A percentile compares a stretch with the other conserved stretches of the same genome.
phyloP scores from a whole-genome alignment of 2,888 invertebrate genomes.

The Cheilosia variabilis region DNA sequence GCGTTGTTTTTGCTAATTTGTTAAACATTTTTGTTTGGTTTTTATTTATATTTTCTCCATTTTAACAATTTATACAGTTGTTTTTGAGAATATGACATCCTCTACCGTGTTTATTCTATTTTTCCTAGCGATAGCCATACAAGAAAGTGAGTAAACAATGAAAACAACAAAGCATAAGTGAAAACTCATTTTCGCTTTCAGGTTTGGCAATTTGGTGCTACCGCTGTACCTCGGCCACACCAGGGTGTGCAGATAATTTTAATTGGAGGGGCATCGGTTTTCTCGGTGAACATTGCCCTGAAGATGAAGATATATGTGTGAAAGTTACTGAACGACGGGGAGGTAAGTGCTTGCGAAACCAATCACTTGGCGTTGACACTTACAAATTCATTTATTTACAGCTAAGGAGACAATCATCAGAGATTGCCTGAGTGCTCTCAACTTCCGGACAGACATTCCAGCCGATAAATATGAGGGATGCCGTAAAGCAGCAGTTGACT shows the following conservation, averaged over 20 bases:
- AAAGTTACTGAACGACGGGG: slow-evolving; percentile 94
- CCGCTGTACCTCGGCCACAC: slow-evolving; percentile 94
- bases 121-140: slow-evolving; percentile 33
- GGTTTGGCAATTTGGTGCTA: slow-evolving; percentile 92
- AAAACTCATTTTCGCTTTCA: slow-evolving; percentile 77
- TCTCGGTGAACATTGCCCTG: slow-evolving; percentile 92
- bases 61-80: neutral
- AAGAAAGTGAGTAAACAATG: slow-evolving; percentile 50
- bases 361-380: neutral
- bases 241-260: slow-evolving; percentile 93
- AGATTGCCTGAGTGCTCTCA: slow-evolving; percentile 92
- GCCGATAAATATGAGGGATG: slow-evolving; percentile 97
- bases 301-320: slow-evolving; percentile 93
- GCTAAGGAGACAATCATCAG: slow-evolving; percentile 92
- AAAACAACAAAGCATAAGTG: neutral
- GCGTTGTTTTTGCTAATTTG: slow-evolving; percentile 60
- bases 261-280: slow-evolving; percentile 91
- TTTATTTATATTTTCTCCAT: slow-evolving; percentile 35
- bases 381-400: slow-evolving; percentile 81
- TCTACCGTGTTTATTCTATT: slow-evolving; percentile 1
- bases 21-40: slow-evolving; percentile 8
- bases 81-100: slow-evolving; percentile 19
- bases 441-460: slow-evolving; percentile 93
- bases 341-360: slow-evolving; percentile 84
- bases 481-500: slow-evolving; percentile 90